Evolutionary conservation across 2,888 invertebrate genomes (phyloP).

Genomic region (Erpobdella octoculata): DNA sequence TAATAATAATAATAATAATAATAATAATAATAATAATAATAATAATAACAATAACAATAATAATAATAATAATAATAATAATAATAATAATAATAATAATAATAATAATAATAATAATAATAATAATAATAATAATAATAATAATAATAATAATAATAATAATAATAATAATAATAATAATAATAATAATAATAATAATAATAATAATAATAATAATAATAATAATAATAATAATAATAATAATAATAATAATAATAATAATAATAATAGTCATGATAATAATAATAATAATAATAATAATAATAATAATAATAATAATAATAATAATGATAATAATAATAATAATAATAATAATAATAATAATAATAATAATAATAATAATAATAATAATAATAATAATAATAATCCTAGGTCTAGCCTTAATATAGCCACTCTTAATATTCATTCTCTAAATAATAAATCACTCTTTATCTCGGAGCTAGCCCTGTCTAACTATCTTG

Average conservation of each 20-base stretch:
- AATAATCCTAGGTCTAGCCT: too few relatives aligned
- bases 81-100: background rate
- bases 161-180: conserved; percentile 1
- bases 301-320: background rate
- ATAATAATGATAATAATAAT: background rate
- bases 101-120: too few relatives aligned
- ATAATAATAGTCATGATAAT: too few relatives aligned
- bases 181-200: conserved; percentile 7
- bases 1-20: too few relatives aligned
- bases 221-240: conserved; percentile 5
- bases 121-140: background rate
- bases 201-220: conserved; percentile 5
- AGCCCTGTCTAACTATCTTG: too few relatives aligned
- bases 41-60: conserved; percentile 18
- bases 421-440: too few relatives aligned
- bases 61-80: conserved; percentile 19
- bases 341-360: background rate
- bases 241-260: background rate
- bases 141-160: background rate
- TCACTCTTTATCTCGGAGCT: too few relatives aligned
- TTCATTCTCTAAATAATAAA: too few relatives aligned
- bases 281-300: background rate
- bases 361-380: background rate
- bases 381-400: background rate
- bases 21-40: conserved; percentile 23